phyloP scores from a whole-genome alignment of 2,797 vertebrate species.

The Heteromormyrus szaboi region DNA sequence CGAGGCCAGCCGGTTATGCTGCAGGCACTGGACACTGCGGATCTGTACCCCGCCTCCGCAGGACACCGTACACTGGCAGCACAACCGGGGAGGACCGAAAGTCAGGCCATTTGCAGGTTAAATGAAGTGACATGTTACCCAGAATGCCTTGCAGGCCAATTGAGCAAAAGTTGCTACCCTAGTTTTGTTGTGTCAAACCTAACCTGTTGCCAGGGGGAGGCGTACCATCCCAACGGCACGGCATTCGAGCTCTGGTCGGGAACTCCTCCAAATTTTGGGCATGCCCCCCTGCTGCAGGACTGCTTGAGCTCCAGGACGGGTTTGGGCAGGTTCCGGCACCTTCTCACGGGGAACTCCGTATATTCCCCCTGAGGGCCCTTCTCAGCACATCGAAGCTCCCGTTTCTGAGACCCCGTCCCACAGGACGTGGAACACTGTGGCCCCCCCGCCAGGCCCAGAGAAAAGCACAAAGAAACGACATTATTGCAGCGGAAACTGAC shows the following conservation, averaged over 20 bases:
- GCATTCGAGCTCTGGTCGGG: slow-evolving; percentile 42
- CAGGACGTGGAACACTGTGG: slow-evolving; percentile 80
- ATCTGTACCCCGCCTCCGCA: slow-evolving; percentile 94
- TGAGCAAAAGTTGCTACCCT: background rate
- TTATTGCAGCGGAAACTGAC: background rate
- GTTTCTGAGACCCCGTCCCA: slow-evolving; percentile 69
- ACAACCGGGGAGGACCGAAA: background rate
- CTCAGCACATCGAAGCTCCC: slow-evolving; percentile 83
- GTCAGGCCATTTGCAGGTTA: background rate
- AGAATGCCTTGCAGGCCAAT: background rate
- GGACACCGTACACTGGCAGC: slow-evolving; percentile 79
- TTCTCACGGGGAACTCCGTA: slow-evolving; percentile 70
- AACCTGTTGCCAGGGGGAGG: slow-evolving; percentile 92
- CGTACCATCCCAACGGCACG: slow-evolving; percentile 73
- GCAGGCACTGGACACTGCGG: slow-evolving; percentile 77
- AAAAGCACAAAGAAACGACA: background rate
- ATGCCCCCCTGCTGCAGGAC: slow-evolving; percentile 67
- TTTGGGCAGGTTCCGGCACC: slow-evolving; percentile 82
- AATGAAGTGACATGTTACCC: background rate
- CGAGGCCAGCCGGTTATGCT: slow-evolving; percentile 71
- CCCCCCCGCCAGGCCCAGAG: background rate
- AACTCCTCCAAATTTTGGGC: slow-evolving; percentile 48
- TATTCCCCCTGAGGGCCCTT: slow-evolving; percentile 69
- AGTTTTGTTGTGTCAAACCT: background rate
- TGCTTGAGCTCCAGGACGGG: slow-evolving; percentile 71